phyloP scores from a whole-genome alignment of 1,140 invertebrate genomes.

The Trichonephila clavipes region DNA sequence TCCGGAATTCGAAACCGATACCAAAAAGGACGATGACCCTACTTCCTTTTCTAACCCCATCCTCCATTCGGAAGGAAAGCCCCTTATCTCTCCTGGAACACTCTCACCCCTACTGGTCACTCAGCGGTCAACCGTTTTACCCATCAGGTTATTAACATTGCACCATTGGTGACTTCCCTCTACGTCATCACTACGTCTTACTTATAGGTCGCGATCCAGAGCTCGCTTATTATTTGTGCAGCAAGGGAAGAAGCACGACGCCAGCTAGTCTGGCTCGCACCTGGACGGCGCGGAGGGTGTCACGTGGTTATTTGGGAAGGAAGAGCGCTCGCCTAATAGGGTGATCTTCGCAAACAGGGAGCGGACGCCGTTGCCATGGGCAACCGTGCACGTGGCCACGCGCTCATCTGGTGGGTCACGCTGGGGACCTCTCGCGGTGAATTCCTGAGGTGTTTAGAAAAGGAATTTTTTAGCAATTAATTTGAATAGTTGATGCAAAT shows the following conservation, averaged over 20 bases:
- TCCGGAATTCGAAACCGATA: too few relatives aligned
- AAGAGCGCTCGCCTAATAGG: conserved; percentile 20
- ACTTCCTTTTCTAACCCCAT: too few relatives aligned
- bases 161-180: not conserved
- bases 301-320: not conserved
- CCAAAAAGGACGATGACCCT: too few relatives aligned
- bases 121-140: not conserved
- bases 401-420: not conserved
- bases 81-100: not conserved
- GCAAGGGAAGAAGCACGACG: not conserved
- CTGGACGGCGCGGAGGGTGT: not conserved
- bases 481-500: not conserved
- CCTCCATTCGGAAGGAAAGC: not conserved
- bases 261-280: conserved; percentile 46
- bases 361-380: conserved; percentile 18
- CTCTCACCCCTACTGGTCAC: not conserved
- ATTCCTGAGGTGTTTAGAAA: not conserved
- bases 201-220: not conserved
- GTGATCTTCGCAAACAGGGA: not conserved
- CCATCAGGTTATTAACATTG: not conserved
- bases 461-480: conserved; percentile 6
- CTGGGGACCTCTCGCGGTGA: not conserved
- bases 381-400: not conserved
- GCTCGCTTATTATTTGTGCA: not conserved
- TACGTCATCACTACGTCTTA: not conserved